These are phyloP conservation scores for Capitulum mitella DNA, from an alignment of 2,888 invertebrate genomes.

Conservation along the genomic window DNA sequence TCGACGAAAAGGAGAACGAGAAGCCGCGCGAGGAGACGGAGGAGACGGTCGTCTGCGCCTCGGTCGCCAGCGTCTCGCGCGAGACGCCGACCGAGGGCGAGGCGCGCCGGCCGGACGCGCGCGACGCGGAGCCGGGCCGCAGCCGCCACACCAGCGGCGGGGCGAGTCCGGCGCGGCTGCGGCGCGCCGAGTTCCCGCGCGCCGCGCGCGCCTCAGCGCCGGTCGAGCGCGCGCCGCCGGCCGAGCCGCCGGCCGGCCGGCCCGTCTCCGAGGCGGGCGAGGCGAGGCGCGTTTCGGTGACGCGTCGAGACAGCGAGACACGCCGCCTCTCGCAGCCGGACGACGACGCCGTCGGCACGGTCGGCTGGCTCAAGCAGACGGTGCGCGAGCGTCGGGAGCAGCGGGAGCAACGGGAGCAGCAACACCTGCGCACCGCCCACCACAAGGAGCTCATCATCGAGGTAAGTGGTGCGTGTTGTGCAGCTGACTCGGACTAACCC, in stretches of 20 bases:
- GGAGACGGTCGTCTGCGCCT: neutral
- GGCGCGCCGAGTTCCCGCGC: neutral
- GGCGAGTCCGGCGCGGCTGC: neutral
- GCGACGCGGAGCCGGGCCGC: neutral
- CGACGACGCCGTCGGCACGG: neutral
- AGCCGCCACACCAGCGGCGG: neutral
- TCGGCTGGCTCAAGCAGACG: neutral
- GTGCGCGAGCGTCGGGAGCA: neutral
- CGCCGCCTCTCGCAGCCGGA: neutral
- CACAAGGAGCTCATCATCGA: neutral
- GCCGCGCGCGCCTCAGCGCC: neutral
- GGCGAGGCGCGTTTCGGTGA: neutral
- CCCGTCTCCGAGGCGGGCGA: too few species aligned
- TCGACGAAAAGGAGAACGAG: neutral
- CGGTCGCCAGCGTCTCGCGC: neutral
- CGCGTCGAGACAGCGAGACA: neutral
- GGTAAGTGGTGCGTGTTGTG: too few species aligned
- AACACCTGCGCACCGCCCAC: neutral
- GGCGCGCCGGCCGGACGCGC: too few species aligned
- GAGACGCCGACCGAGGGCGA: too few species aligned
- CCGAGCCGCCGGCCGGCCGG: neutral
- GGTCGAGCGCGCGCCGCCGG: neutral
- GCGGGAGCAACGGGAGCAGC: constrained; percentile 12
- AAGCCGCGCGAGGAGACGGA: neutral
- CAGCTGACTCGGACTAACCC: too few species aligned